phyloP scores from a whole-genome alignment of 2,113 vertebrate genomes.

The Galbula dea region DNA sequence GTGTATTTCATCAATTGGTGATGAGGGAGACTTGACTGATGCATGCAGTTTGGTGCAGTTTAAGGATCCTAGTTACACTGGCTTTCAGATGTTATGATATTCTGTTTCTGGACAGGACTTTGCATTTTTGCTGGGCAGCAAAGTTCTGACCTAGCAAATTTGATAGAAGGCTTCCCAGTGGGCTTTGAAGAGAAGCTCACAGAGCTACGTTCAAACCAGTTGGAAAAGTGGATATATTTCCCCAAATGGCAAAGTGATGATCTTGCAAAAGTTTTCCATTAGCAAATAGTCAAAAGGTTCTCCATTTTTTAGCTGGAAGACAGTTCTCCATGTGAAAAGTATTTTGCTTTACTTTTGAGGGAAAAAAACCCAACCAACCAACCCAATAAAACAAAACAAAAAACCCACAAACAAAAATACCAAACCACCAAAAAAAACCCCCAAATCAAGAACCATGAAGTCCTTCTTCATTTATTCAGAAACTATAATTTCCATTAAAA shows the following conservation, averaged over 20 bases:
- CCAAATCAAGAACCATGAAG: background rate
- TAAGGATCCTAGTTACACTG: background rate
- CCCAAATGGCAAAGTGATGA: background rate
- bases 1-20: background rate
- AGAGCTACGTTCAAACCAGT: background rate
- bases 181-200: background rate
- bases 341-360: background rate
- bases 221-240: background rate
- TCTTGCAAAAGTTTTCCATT: conserved; percentile 6
- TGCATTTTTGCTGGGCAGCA: background rate
- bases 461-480: conserved; percentile 5
- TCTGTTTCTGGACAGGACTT: background rate
- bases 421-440: too few species aligned
- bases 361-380: background rate
- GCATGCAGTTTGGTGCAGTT: background rate
- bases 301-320: background rate
- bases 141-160: background rate
- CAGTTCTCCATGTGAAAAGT: background rate
- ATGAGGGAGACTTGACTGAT: background rate
- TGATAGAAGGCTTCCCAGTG: background rate
- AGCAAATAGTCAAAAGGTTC: background rate
- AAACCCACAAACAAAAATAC: too few species aligned
- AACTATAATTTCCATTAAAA: conserved; percentile 40
- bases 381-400: background rate
- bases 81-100: background rate